Evolutionary conservation across 2,888 invertebrate genomes (phyloP).

Genomic region (Metopia argyrocephala): DNA sequence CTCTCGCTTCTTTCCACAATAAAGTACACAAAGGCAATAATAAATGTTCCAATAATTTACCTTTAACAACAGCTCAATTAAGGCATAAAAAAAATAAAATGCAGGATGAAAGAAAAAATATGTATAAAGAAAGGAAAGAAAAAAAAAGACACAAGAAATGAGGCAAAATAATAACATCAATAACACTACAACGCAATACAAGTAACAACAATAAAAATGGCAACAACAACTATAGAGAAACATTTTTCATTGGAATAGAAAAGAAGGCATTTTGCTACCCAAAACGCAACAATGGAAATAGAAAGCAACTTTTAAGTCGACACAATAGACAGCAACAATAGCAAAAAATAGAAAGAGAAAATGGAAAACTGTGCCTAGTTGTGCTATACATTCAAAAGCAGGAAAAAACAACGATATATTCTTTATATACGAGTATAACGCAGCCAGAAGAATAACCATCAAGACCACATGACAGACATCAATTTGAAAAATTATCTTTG

Average conservation of each 20-base stretch:
- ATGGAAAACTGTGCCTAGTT: conserved; percentile 31
- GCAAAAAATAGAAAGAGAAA: background rate
- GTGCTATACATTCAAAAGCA: conserved; percentile 20
- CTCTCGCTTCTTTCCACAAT: background rate
- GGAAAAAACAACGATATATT: background rate
- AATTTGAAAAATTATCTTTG: conserved; percentile 60
- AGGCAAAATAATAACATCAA: conserved; percentile 35
- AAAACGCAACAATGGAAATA: background rate
- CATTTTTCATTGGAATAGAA: background rate
- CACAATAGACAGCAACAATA: conserved; percentile 8
- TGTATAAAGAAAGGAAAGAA: background rate
- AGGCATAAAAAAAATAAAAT: background rate
- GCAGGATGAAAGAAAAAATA: background rate
- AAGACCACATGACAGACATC: conserved; percentile 61
- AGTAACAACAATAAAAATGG: background rate
- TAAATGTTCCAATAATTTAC: conserved; percentile 29
- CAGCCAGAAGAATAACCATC: conserved; percentile 23
- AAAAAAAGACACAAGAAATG: background rate
- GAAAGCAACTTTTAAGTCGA: background rate
- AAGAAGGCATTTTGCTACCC: background rate
- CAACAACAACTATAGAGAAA: conserved; percentile 12
- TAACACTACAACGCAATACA: conserved; percentile 20
- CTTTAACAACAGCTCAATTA: conserved; percentile 49
- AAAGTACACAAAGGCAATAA: conserved; percentile 2
- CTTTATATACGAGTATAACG: background rate